These are phyloP conservation scores for Neomorphus geoffroyi DNA, from an alignment of 2,797 vertebrate species.

Conservation along the genomic window DNA sequence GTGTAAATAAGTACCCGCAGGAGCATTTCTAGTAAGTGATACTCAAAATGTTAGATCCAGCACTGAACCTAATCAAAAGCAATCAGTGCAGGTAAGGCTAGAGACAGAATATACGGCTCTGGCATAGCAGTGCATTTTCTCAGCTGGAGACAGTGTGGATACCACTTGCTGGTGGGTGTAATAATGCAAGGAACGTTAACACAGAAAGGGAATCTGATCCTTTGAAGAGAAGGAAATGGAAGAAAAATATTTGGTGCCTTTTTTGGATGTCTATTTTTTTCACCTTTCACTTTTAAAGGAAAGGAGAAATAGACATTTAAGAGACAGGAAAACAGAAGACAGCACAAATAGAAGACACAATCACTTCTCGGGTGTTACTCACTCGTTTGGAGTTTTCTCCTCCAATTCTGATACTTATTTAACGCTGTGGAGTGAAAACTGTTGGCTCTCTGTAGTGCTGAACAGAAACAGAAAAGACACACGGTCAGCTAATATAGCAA, in stretches of 20 bases:
- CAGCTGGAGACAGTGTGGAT: background rate
- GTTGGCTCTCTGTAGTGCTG: slow-evolving; percentile 70
- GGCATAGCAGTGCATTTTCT: background rate
- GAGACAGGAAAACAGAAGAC: background rate
- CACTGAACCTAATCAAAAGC: background rate
- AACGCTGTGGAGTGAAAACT: slow-evolving; percentile 58
- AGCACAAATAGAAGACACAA: background rate
- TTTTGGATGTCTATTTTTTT: background rate
- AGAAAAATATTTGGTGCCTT: background rate
- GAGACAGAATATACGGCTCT: background rate
- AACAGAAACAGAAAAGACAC: background rate
- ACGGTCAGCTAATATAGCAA: background rate
- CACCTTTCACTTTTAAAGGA: background rate
- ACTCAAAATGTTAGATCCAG: background rate
- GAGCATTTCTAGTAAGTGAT: background rate
- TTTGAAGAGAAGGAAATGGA: background rate
- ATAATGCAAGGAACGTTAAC: background rate
- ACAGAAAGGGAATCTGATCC: background rate
- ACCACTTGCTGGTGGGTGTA: background rate
- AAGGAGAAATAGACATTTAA: background rate
- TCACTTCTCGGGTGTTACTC: slow-evolving; percentile 43
- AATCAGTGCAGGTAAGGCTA: background rate
- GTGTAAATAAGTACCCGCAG: background rate
- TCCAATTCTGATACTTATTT: slow-evolving; percentile 74
- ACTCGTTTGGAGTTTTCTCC: slow-evolving; percentile 75